Evolutionary conservation across 1,140 invertebrate species (phyloP), one percentile per base, ranked within the genome.

Genomic region (Chrysopa pallens): DNA sequence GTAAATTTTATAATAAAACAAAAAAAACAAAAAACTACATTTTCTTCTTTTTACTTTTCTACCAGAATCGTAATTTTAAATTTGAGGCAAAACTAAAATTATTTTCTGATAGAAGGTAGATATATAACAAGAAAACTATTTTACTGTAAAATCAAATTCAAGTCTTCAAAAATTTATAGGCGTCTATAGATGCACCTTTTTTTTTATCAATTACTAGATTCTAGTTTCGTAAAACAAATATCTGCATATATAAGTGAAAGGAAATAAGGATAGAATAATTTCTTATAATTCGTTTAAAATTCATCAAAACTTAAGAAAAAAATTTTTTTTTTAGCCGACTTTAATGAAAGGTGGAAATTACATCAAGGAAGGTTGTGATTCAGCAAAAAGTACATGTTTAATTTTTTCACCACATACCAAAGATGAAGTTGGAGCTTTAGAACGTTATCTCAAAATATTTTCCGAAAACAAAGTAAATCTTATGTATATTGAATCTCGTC

Each of bases 381-480:
- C 76, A 0, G 61, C 69, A 11, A 76, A 75, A 54, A 82, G 72
- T 35, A 84, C 79, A 1, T 83, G 78, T 50, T 55, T 95, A 1
- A 73, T 94, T 4, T 95, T 96, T 61, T 83, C 87, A 1, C 78
- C 90, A 0, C 76, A 74, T 28, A 78, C 84, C 36, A 74, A 78
- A 39, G 76, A 90, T 52, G 74, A 82, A 53, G 78, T 91, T 13
- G 93, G 93, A 5, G 75, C 81, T 2, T 62, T 97, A n/a, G 88
- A 87, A 11, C 77, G 72, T 54, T 82, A 78, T 42, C 67, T 97
- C 31, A 79, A 80, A 55, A 75, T 93, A 2, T 96, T 97, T 60
- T 74, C 85, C 75, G 68, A 78, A 46, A 70, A 92, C 53, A 70
- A 80, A 31, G 78, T 96, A 4, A 94, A 94, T 61, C 63, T 96